Evolutionary conservation across 2,797 vertebrate genomes (phyloP), one percentile per base, ranked within the genome.

Genomic region (Distichodus sexfasciatus): DNA sequence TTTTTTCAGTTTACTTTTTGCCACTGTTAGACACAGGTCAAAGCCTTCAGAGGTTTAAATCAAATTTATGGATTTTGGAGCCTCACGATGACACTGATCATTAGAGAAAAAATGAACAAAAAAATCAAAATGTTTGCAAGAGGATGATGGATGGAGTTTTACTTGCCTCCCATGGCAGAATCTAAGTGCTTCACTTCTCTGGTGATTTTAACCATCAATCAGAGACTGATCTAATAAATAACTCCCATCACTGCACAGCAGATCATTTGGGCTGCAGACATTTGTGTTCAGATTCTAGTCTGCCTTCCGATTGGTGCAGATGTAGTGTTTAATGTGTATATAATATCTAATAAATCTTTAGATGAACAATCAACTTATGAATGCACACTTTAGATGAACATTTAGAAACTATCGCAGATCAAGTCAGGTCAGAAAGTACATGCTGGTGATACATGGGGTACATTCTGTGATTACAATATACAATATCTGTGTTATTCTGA

Each of bases 151-250:
- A 60, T 72, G 55, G 55, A 72, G 54, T 48, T 29, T n/a, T 66
- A 29, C 38, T 28, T 48, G 35, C 46, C 62, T 51, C 46, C 55
- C 63, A 60, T 38, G 53, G 70, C 70, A 72, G 55, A 51, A 66
- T 36, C 17, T 66, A 72, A 72, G 54, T 26, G 46, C 46, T 60
- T 31, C 19, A 29, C 63, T 60, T 66, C 70, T 53, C 28, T 72
- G 44, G 46, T 19, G 63, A 60, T 60, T 72, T 71, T 71, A 53
- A 71, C 44, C 46, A 72, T 59, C 61, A 72, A 58, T 72, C 46
- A 47, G 40, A 72, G 61, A 51, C 43, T 23, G 19, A 31, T 59
- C 51, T 44, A 59, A 66, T 72, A 66, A 66, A 66, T 57, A 44
- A 36, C 35, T 33, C 36, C 54, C 54, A 65, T 46, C 21, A 28